Evolutionary conservation across 2,113 vertebrate species (phyloP).

Genomic region (Nesospiza acunhae): DNA sequence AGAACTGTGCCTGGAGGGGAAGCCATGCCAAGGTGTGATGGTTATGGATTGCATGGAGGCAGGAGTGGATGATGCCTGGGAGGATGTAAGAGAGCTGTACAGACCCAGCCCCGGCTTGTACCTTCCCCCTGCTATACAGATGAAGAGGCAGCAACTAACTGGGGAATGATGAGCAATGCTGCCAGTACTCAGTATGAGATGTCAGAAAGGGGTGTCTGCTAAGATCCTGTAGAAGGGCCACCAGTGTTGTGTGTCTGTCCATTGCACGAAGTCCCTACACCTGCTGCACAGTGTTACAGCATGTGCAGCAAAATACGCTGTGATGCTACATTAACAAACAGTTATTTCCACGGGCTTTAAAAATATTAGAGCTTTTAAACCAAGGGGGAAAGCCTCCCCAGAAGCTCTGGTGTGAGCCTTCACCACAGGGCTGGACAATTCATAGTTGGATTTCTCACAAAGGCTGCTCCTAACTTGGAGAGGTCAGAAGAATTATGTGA

Average conservation of each 20-base stretch:
- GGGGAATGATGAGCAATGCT: neutral
- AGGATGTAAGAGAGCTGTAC: neutral
- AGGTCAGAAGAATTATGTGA: neutral
- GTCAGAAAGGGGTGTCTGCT: neutral
- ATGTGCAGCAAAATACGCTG: accelerated
- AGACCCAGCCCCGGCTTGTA: neutral
- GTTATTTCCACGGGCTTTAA: neutral
- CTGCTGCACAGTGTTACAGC: neutral
- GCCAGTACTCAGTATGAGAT: no score
- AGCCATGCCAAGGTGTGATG: accelerated
- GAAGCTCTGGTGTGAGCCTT: neutral
- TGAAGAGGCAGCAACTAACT: neutral
- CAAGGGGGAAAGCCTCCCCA: neutral
- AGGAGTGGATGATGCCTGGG: neutral
- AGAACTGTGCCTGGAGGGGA: neutral
- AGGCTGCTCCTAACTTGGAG: neutral
- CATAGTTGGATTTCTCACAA: neutral
- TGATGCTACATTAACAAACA: neutral
- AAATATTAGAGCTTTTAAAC: neutral
- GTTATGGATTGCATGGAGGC: accelerated
- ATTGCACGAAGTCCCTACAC: neutral
- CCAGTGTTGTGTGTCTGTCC: neutral
- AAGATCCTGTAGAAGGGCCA: neutral
- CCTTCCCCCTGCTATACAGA: neutral
- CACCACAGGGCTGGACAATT: neutral